These are phyloP conservation scores for Hetaerina titia DNA, from an alignment of 2,888 invertebrate species.

Conservation along the genomic window DNA sequence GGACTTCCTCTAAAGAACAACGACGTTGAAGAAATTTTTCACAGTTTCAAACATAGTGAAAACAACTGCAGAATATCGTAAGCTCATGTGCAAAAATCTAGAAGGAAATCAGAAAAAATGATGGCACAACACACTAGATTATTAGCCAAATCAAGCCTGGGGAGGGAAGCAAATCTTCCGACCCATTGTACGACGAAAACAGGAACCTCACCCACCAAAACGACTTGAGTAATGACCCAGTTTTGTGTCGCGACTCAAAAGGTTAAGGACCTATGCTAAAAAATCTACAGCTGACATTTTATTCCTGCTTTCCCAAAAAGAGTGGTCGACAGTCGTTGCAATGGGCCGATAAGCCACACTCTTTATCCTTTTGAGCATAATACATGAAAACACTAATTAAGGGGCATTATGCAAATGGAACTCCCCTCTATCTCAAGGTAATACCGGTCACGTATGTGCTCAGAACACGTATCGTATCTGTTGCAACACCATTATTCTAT, in stretches of 20 bases:
- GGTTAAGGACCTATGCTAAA: neutral
- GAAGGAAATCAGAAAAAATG: neutral
- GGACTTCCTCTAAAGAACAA: neutral
- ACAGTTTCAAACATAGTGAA: neutral
- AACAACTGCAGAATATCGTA: too few relatives aligned
- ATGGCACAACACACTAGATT: neutral
- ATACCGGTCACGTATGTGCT: too few relatives aligned
- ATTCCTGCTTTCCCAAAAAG: neutral
- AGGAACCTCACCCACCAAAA: neutral
- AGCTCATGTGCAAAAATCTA: too few relatives aligned
- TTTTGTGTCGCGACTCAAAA: neutral
- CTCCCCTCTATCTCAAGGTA: too few relatives aligned
- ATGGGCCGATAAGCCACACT: neutral
- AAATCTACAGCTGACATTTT: neutral
- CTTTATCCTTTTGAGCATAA: too few relatives aligned
- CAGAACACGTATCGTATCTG: too few relatives aligned
- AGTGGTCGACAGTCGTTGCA: neutral
- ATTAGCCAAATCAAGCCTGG: neutral
- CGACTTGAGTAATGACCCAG: constrained; percentile 1
- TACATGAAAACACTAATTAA: too few relatives aligned
- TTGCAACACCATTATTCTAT: too few relatives aligned
- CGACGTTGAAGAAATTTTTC: neutral
- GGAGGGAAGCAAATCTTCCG: neutral
- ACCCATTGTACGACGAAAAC: neutral
- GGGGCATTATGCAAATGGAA: too few relatives aligned